phyloP scores from a whole-genome alignment of 2,888 invertebrate species.

The Lasioglossum calceatum region DNA sequence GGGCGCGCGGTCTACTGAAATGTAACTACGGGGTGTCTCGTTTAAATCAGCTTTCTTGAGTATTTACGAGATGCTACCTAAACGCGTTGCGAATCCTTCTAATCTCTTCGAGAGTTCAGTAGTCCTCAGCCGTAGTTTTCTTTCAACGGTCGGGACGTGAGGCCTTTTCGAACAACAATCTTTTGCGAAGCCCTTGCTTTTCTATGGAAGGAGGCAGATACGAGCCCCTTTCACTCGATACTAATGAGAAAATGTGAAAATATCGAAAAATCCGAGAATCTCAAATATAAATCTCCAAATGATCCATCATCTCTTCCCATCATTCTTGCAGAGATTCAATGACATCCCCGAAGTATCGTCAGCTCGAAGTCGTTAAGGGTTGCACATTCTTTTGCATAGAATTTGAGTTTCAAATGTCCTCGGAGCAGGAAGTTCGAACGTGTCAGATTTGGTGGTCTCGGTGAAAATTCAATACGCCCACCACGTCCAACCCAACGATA shows the following conservation, averaged over 20 bases:
- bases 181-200: too few relatives aligned
- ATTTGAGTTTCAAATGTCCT: constrained; percentile 1
- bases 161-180: too few relatives aligned
- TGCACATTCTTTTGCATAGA: not conserved
- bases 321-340: not conserved
- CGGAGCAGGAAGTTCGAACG: not conserved
- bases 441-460: not conserved
- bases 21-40: not conserved
- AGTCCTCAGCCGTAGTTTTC: too few relatives aligned
- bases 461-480: constrained; percentile 1
- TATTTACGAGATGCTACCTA: not conserved
- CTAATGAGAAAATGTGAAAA: too few relatives aligned
- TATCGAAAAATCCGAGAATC: too few relatives aligned
- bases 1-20: not conserved
- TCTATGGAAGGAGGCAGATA: too few relatives aligned
- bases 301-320: not conserved
- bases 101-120: too few relatives aligned
- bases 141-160: too few relatives aligned
- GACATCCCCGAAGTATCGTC: not conserved
- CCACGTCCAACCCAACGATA: not conserved
- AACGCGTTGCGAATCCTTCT: too few relatives aligned
- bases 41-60: not conserved
- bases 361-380: not conserved
- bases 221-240: too few relatives aligned
- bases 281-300: not conserved